Evolutionary conservation across 2,888 invertebrate species (phyloP).

Genomic region (Amblyjoppa fuscipennis): DNA sequence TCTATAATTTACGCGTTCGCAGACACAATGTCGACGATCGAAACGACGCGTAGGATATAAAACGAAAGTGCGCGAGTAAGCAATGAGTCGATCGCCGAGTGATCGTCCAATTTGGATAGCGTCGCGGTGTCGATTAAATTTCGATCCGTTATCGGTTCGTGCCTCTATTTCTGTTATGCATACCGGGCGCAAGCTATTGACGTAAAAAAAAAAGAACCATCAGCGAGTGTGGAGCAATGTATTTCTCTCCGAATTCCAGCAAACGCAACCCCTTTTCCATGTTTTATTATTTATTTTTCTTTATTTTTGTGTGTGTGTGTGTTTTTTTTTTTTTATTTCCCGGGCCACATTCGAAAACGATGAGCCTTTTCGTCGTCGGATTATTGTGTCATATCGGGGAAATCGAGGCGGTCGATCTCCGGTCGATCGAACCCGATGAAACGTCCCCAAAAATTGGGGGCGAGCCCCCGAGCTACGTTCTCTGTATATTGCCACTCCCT

Average conservation of each 20-base stretch:
- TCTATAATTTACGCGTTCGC: conserved; percentile 27
- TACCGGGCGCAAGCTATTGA: conserved; percentile 38
- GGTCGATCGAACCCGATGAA: conserved; percentile 50
- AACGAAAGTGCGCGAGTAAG: conserved; percentile 42
- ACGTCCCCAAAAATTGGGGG: conserved; percentile 45
- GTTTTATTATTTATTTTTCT: conserved; percentile 36
- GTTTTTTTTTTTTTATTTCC: conserved; percentile 36
- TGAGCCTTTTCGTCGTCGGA: conserved; percentile 49
- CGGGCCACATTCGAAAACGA: conserved; percentile 46
- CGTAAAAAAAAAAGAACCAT: conserved; percentile 27
- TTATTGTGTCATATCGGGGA: conserved; percentile 33
- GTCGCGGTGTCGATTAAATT: conserved; percentile 75
- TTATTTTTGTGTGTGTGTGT: conserved; percentile 2
- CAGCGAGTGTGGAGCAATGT: conserved; percentile 11
- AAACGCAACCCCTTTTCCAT: conserved; percentile 26
- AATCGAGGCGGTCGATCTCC: conserved; percentile 52
- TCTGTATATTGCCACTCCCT: conserved; percentile 6
- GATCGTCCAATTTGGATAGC: conserved; percentile 64
- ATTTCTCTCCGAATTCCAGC: conserved; percentile 20
- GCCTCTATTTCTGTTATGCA: conserved; percentile 29
- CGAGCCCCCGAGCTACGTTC: conserved; percentile 29
- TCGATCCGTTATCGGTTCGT: conserved; percentile 74
- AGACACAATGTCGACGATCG: conserved; percentile 39
- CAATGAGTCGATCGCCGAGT: conserved; percentile 23
- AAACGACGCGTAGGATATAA: conserved; percentile 50